phyloP scores from a whole-genome alignment of 1,140 invertebrate species.

The Drosophila setifemur region DNA sequence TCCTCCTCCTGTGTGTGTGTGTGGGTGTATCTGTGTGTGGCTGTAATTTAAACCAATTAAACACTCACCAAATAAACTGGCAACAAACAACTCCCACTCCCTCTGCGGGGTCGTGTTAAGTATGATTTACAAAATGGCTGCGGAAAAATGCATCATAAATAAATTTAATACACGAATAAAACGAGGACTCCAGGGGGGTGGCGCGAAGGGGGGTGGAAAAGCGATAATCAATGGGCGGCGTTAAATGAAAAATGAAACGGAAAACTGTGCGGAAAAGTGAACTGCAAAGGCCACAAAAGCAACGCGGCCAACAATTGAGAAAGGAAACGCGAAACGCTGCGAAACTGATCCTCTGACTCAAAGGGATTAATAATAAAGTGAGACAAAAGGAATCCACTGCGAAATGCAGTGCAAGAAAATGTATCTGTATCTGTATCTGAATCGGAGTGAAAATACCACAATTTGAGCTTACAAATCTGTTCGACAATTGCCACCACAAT shows the following conservation, averaged over 20 bases:
- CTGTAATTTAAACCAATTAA: constrained; percentile 71
- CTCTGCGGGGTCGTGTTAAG: constrained; percentile 27
- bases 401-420: not conserved
- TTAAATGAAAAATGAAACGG: constrained; percentile 33
- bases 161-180: constrained; percentile 50
- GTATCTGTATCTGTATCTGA: not conserved
- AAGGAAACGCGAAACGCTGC: constrained; percentile 22
- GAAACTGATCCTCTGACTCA: constrained; percentile 14
- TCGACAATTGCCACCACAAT: not conserved
- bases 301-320: constrained; percentile 32
- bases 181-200: not conserved
- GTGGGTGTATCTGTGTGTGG: constrained; percentile 9
- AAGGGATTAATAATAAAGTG: not conserved
- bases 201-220: not conserved
- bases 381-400: not conserved
- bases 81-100: constrained; percentile 6
- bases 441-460: too few relatives aligned
- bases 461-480: too few relatives aligned
- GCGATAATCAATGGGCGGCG: constrained; percentile 29
- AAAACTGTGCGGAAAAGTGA: constrained; percentile 17
- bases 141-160: constrained; percentile 42
- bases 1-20: not conserved
- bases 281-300: constrained; percentile 14
- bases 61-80: constrained; percentile 57
- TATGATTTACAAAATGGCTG: constrained; percentile 57